Percentiles rank a stretch among this genome's conserved stretches.
Conservation (phyloP, 2,888 invertebrate genomes). For the Perizoma affinitatum region DNA sequence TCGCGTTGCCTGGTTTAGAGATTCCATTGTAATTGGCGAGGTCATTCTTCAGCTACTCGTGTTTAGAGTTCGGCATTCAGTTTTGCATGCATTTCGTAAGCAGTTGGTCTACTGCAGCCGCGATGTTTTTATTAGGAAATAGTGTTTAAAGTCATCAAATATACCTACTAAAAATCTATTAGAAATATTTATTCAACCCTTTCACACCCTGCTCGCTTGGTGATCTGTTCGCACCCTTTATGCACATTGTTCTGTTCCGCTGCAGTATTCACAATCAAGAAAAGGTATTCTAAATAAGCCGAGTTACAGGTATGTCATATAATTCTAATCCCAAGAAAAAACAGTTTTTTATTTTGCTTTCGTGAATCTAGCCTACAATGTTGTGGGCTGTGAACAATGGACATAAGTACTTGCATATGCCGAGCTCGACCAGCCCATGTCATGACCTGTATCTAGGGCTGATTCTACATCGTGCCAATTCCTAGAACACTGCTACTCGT, state of each 20-base stretch:
- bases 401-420: slow-evolving; percentile 12
- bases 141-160: no score
- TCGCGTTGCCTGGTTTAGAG: slow-evolving; percentile 71
- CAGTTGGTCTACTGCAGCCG: slow-evolving; percentile 46
- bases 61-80: slow-evolving; percentile 60
- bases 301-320: neutral
- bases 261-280: neutral
- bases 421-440: slow-evolving; percentile 22
- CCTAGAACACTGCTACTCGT: slow-evolving; percentile 4
- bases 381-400: slow-evolving; percentile 15
- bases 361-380: neutral
- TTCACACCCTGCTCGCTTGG: neutral
- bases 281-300: neutral
- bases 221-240: neutral
- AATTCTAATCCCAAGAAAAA: neutral
- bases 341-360: neutral
- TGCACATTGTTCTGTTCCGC: no score
- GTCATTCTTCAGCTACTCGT: slow-evolving; percentile 61
- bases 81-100: slow-evolving; percentile 58
- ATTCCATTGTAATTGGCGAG: slow-evolving; percentile 75
- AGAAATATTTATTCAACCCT: no score
- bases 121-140: slow-evolving; percentile 18
- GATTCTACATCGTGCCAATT: slow-evolving; percentile 65
- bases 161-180: no score
- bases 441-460: slow-evolving; percentile 40